Percentiles rank a stretch among this genome's conserved stretches.
Conservation (phyloP, 2,888 invertebrate genomes). For the Argyra leucocephala region DNA sequence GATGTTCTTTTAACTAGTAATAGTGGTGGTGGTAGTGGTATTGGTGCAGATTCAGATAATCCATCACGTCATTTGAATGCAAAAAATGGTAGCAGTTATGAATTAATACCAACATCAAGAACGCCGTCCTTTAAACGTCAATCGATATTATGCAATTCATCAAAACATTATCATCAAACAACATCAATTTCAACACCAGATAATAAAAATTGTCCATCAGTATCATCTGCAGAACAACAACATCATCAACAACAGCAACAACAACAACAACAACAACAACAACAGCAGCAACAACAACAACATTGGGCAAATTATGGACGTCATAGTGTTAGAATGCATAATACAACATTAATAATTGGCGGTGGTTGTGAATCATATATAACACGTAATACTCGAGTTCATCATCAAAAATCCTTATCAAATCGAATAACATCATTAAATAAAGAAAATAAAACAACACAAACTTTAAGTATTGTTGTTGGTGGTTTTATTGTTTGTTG, state of each 20-base stretch:
- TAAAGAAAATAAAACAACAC: conserved; percentile 79
- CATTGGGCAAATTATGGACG: conserved; percentile 14
- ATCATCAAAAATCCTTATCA: conserved; percentile 38
- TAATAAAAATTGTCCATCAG: neutral
- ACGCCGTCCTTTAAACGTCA: conserved; percentile 19
- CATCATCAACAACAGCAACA: neutral
- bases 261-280: neutral
- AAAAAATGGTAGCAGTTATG: conserved; percentile 22
- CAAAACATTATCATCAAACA: conserved; percentile 2
- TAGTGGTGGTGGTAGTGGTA: conserved; percentile 31
- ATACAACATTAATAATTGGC: conserved; percentile 8
- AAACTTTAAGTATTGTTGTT: conserved; percentile 75
- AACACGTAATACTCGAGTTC: conserved; percentile 30
- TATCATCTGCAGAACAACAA: conserved; percentile 5
- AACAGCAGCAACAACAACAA: conserved; percentile 11
- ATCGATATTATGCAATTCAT: neutral
- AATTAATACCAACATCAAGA: conserved; percentile 21
- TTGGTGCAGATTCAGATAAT: conserved; percentile 5
- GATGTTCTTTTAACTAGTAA: conserved; percentile 31
- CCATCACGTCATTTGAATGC: conserved; percentile 11
- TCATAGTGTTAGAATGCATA: conserved; percentile 15
- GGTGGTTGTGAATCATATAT: conserved; percentile 28
- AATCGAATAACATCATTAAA: conserved; percentile 58
- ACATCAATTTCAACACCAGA: neutral
- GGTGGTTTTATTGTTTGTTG: conserved; percentile 82